Evolutionary conservation across 1,140 invertebrate genomes (phyloP).

Genomic region (Conopomorpha cramerella): DNA sequence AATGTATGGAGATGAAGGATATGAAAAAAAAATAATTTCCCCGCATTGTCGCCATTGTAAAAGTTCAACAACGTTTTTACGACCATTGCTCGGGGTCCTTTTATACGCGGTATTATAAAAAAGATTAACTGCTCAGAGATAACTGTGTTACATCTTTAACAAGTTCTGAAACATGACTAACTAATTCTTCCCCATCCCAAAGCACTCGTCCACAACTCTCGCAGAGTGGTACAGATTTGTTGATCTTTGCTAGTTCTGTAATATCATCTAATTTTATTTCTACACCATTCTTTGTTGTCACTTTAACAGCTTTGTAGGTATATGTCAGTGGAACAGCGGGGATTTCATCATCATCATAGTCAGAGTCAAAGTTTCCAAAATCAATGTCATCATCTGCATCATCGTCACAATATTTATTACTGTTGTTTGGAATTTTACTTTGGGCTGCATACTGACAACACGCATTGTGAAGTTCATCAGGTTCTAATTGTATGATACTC

Average conservation of each 20-base stretch:
- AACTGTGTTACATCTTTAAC: too few relatives aligned
- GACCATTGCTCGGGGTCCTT: too few relatives aligned
- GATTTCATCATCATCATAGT: constrained; percentile 27
- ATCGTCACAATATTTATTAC: constrained; percentile 11
- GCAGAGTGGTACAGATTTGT: constrained; percentile 32
- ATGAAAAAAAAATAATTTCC: too few relatives aligned
- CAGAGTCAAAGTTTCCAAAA: constrained; percentile 42
- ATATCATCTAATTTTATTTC: too few relatives aligned
- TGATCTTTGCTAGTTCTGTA: constrained; percentile 5
- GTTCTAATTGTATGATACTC: constrained; percentile 18
- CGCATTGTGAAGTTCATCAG: constrained; percentile 21
- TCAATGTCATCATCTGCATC: constrained; percentile 23
- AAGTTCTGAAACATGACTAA: too few relatives aligned
- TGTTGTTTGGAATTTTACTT: constrained; percentile 7
- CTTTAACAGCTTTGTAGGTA: constrained; percentile 7
- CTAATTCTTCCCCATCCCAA: constrained; percentile 30
- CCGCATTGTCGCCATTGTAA: too few relatives aligned
- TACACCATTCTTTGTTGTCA: too few relatives aligned
- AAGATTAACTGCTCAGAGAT: too few relatives aligned
- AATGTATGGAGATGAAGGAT: too few relatives aligned
- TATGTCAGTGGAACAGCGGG: constrained; percentile 6
- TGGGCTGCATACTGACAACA: constrained; percentile 14
- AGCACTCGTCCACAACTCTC: constrained; percentile 40
- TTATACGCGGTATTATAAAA: too few relatives aligned
- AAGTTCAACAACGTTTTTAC: too few relatives aligned